phyloP scores from a whole-genome alignment of 2,113 vertebrate species.

The Anguilla japonica region DNA sequence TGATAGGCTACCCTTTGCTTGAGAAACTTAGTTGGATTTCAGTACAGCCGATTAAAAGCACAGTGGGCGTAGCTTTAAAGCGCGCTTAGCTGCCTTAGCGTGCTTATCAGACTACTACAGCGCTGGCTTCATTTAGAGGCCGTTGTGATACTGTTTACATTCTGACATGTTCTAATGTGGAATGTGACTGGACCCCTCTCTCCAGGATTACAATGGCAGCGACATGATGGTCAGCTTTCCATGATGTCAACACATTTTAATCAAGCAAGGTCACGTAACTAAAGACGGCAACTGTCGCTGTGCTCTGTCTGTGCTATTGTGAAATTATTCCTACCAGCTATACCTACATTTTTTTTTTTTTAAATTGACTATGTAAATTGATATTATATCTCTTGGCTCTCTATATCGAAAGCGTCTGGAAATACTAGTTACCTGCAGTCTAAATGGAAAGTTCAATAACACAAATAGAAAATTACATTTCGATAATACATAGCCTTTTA shows the following conservation, averaged over 20 bases:
- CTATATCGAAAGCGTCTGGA: no score
- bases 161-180: not conserved
- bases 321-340: not conserved
- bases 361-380: not conserved
- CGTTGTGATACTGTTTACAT: not conserved
- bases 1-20: no score
- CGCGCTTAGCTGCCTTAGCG: not conserved
- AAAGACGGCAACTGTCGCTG: not conserved
- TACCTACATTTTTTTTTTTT: not conserved
- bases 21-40: no score
- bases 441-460: not conserved
- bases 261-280: not conserved
- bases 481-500: not conserved
- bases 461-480: not conserved
- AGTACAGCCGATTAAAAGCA: not conserved
- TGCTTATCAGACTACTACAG: not conserved
- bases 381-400: no score
- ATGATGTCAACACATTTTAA: constrained; percentile 27
- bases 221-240: not conserved
- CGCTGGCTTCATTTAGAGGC: not conserved
- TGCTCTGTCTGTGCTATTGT: not conserved
- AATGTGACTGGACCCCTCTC: not conserved
- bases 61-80: not conserved
- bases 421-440: no score
- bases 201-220: not conserved